These are phyloP conservation scores for Caenorhabditis sp. DNA, from an alignment of 2,888 invertebrate species.

Conservation along the genomic window DNA sequence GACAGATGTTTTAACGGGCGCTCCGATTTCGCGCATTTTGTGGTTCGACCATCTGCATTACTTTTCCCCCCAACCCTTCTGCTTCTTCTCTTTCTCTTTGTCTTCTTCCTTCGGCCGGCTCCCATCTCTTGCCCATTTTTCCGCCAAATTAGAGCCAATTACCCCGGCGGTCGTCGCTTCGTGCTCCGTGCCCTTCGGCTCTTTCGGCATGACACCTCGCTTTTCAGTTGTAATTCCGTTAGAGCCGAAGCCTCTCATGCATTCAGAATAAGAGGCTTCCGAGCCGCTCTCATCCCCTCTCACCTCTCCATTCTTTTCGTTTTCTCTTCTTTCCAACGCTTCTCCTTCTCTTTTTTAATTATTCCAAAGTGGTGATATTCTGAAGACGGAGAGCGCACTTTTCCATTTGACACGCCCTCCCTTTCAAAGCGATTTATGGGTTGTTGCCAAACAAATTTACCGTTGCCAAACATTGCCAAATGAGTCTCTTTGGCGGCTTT, in stretches of 20 bases:
- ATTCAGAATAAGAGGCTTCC: constrained; percentile 51
- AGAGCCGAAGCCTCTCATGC: constrained; percentile 53
- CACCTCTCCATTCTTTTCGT: constrained; percentile 2
- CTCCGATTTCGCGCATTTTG: constrained; percentile 31
- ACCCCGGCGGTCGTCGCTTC: constrained; percentile 8
- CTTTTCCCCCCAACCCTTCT: constrained; percentile 4
- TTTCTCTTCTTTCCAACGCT: constrained; percentile 3
- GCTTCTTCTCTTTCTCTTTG: neutral
- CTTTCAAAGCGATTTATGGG: constrained; percentile 25
- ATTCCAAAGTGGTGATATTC: constrained; percentile 44
- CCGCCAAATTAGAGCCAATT: constrained; percentile 51
- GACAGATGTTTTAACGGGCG: constrained; percentile 47
- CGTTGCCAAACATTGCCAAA: constrained; percentile 10
- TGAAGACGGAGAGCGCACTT: neutral
- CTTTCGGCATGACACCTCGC: constrained; percentile 21
- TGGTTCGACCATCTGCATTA: constrained; percentile 20
- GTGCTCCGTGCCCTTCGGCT: neutral
- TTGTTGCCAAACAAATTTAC: constrained; percentile 19
- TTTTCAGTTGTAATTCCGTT: constrained; percentile 34
- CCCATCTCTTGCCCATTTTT: constrained; percentile 15
- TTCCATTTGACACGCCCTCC: constrained; percentile 17
- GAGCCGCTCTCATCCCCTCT: constrained; percentile 4
- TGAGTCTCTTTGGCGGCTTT: constrained; percentile 27
- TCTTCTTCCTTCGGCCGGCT: constrained; percentile 16
- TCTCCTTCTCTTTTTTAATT: constrained; percentile 37